These are phyloP conservation scores for Panulirus ornatus DNA, from an alignment of 1,140 invertebrate species.

Conservation along the genomic window DNA sequence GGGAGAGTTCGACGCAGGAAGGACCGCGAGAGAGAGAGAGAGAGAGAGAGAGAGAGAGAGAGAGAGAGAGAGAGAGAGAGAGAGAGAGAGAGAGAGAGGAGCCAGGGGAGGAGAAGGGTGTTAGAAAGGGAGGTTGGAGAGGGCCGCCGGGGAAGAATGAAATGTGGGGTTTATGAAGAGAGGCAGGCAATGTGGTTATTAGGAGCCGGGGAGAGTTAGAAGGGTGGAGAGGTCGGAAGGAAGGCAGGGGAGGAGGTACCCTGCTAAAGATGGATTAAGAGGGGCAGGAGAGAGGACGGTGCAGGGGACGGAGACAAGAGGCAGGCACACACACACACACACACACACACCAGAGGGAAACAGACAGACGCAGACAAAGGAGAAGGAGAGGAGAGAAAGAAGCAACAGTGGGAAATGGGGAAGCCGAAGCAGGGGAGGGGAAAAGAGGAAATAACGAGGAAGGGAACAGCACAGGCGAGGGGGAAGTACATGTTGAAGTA, in stretches of 20 bases:
- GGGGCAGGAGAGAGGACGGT: not conserved
- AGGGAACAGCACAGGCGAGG: constrained; percentile 24
- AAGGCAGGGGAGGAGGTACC: not conserved
- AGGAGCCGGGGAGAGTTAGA: not conserved
- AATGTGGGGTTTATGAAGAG: constrained; percentile 13
- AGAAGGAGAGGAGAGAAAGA: constrained; percentile 50
- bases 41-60: not conserved
- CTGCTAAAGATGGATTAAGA: not conserved
- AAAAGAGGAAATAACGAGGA: constrained; percentile 40
- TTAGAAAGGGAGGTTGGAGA: not conserved
- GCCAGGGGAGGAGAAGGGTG: not conserved
- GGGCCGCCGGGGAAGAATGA: not conserved
- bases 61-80: not conserved
- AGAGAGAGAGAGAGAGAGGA: not conserved
- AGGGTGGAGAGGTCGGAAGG: no score
- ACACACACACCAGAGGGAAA: constrained; percentile 22
- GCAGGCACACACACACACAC: constrained; percentile 12
- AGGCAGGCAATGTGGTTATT: not conserved
- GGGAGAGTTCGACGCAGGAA: not conserved
- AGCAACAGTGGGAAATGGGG: constrained; percentile 32
- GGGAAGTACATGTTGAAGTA: constrained; percentile 18
- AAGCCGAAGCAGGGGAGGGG: constrained; percentile 32
- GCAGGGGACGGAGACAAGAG: not conserved
- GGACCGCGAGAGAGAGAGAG: not conserved
- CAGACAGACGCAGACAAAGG: constrained; percentile 19